These are phyloP conservation scores for Schlechtendalia chinensis DNA, from an alignment of 1,140 invertebrate species.

Conservation along the genomic window DNA sequence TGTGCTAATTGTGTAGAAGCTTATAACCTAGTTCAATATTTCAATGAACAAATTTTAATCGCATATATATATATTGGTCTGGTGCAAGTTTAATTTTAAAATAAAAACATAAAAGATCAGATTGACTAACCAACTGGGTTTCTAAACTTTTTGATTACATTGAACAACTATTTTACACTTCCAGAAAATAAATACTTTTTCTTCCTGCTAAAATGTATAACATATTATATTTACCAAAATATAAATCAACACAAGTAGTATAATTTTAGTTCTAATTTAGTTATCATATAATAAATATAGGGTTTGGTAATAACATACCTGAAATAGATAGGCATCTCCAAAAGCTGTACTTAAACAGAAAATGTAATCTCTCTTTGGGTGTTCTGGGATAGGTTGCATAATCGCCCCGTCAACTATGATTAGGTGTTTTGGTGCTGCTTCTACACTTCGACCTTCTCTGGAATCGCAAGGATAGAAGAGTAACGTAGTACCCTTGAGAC, in stretches of 20 bases:
- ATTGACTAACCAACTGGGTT: constrained; percentile 25
- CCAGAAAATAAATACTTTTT: constrained; percentile 39
- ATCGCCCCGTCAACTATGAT: constrained; percentile 97
- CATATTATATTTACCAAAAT: constrained; percentile 17
- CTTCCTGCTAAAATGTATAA: constrained; percentile 32
- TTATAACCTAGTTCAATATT: constrained; percentile 1
- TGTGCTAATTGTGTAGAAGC: constrained; percentile 20
- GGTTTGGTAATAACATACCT: constrained; percentile 65
- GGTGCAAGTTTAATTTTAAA: constrained; percentile 32
- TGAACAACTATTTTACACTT: constrained; percentile 33
- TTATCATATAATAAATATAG: neutral
- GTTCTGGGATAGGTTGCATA: constrained; percentile 97
- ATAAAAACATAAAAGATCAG: constrained; percentile 32
- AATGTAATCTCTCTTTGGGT: constrained; percentile 95
- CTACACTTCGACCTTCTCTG: constrained; percentile 82
- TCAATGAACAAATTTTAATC: constrained; percentile 15
- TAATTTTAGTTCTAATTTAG: neutral
- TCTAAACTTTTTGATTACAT: constrained; percentile 32
- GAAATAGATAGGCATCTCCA: constrained; percentile 95
- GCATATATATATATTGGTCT: neutral
- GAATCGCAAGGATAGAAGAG: constrained; percentile 96
- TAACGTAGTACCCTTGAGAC: constrained; percentile 93
- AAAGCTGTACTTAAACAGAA: constrained; percentile 97
- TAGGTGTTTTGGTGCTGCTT: constrained; percentile 89
- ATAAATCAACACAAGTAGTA: neutral